Evolutionary conservation across 2,113 vertebrate species (phyloP).

Genomic region (Pycnonotus jocosus): DNA sequence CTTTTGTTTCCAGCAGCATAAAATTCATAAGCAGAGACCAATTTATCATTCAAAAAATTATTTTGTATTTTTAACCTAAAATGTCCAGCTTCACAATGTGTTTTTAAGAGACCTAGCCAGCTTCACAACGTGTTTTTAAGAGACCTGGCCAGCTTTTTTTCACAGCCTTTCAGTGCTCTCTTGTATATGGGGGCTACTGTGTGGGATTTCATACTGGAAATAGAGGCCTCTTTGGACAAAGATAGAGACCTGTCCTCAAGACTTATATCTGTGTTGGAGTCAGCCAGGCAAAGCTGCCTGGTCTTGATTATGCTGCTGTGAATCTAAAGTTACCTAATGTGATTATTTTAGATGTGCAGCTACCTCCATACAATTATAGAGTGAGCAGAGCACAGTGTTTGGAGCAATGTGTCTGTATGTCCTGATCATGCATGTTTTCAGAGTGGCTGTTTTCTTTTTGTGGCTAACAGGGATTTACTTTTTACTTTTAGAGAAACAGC

Average conservation of each 20-base stretch:
- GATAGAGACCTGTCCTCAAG: neutral
- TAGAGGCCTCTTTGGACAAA: neutral
- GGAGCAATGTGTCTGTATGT: neutral
- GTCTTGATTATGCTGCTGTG: neutral
- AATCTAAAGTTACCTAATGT: neutral
- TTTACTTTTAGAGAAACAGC: neutral
- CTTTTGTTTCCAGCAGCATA: conserved; percentile 59
- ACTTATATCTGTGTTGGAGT: accelerated
- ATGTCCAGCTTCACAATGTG: neutral
- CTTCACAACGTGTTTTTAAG: neutral
- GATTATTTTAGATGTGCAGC: neutral
- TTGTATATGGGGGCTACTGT: neutral
- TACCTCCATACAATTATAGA: neutral
- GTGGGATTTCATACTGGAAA: neutral
- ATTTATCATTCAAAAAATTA: conserved; percentile 41
- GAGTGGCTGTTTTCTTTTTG: neutral
- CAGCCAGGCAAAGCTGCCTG: neutral
- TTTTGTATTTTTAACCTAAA: conserved; percentile 47
- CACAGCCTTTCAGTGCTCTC: neutral
- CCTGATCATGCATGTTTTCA: neutral
- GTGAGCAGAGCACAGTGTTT: neutral
- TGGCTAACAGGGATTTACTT: neutral
- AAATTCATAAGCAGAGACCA: conserved; percentile 44
- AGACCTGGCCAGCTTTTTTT: neutral
- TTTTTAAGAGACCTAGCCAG: neutral